Percentiles rank a stretch among this genome's conserved stretches.
Conservation (phyloP, 1,140 invertebrate species). For the Chlorops oryzae region DNA sequence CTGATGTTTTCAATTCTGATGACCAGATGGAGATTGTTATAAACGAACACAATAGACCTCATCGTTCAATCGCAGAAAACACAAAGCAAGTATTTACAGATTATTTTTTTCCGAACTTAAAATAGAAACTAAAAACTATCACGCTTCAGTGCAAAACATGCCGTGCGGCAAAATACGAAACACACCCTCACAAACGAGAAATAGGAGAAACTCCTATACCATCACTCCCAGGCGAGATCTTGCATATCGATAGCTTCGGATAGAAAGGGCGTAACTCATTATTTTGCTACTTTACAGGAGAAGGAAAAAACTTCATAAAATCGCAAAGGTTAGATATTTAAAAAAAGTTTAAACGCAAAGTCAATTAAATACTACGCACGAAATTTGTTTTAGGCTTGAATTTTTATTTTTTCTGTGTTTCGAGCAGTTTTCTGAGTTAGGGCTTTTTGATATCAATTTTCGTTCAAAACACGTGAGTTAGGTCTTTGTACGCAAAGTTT, state of each 20-base stretch:
- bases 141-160: neutral
- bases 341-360: too few species aligned
- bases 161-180: neutral
- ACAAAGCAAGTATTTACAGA: neutral
- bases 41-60: constrained; percentile 3
- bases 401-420: too few species aligned
- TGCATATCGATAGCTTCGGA: constrained; percentile 8
- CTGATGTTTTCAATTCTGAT: neutral
- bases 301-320: too few species aligned
- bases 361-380: too few species aligned
- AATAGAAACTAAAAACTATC: neutral
- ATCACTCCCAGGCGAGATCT: constrained; percentile 1
- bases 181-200: neutral
- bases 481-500: too few species aligned
- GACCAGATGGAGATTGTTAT: constrained; percentile 8
- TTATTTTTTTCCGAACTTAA: constrained; percentile 6
- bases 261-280: too few species aligned
- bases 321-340: too few species aligned
- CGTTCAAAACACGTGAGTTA: too few species aligned
- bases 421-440: too few species aligned
- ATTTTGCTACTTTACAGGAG: too few species aligned
- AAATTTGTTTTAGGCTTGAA: too few species aligned
- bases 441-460: too few species aligned
- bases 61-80: constrained; percentile 6
- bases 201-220: constrained; percentile 5